These are phyloP conservation scores for Euplexia lucipara DNA, from an alignment of 2,888 invertebrate species.

Conservation along the genomic window DNA sequence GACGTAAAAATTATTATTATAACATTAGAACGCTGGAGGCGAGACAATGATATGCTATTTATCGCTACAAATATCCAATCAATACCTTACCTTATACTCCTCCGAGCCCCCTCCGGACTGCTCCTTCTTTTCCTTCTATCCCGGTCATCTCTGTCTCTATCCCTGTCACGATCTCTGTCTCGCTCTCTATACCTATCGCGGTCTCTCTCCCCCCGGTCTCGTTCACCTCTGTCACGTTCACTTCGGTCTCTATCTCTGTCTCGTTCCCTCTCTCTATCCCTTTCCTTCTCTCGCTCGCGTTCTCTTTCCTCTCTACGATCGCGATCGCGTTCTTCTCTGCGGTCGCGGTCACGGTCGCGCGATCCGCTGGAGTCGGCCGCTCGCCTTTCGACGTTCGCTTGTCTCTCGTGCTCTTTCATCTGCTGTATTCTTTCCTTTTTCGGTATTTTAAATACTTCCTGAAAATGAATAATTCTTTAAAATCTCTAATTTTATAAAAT, in stretches of 20 bases:
- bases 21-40: no score
- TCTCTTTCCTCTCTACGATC: slow-evolving; percentile 75
- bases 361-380: slow-evolving; percentile 87
- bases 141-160: slow-evolving; percentile 81
- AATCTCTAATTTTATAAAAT: no score
- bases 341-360: slow-evolving; percentile 79
- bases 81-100: slow-evolving; percentile 82
- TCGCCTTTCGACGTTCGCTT: slow-evolving; percentile 93
- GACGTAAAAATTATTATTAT: no score
- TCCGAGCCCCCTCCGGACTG: slow-evolving; percentile 85
- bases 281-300: slow-evolving; percentile 73
- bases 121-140: slow-evolving; percentile 84
- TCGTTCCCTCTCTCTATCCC: slow-evolving; percentile 76
- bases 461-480: slow-evolving; percentile 58
- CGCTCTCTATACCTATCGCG: slow-evolving; percentile 71
- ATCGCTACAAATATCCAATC: neutral
- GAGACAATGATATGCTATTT: no score
- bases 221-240: slow-evolving; percentile 71
- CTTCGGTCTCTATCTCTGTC: slow-evolving; percentile 76
- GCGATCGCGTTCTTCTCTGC: slow-evolving; percentile 71
- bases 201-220: slow-evolving; percentile 78
- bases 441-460: slow-evolving; percentile 96
- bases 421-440: slow-evolving; percentile 98
- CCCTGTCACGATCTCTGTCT: slow-evolving; percentile 77
- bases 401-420: slow-evolving; percentile 98